phyloP scores from a whole-genome alignment of 2,797 vertebrate species.

The Dicrostonyx torquatus region DNA sequence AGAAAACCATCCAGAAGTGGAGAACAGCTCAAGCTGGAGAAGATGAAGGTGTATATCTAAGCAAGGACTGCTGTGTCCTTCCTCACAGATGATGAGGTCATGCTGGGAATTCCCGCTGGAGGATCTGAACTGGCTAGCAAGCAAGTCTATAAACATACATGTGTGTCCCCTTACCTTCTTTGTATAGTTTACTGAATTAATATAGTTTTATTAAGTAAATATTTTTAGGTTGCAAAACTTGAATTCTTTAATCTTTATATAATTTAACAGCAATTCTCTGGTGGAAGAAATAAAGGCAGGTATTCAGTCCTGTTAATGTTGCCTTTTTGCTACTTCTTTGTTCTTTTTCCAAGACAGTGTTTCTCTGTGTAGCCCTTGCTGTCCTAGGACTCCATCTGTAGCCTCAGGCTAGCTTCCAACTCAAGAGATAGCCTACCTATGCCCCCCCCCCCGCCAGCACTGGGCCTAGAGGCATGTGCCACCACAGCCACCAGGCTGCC shows the following conservation, averaged over 20 bases:
- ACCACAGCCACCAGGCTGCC: neutral
- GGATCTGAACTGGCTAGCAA: conserved; percentile 91
- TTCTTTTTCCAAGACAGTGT: neutral
- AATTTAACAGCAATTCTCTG: conserved; percentile 35
- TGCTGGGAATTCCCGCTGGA: conserved; percentile 92
- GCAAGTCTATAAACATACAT: conserved; percentile 86
- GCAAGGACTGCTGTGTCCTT: conserved; percentile 88
- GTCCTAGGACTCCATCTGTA: neutral
- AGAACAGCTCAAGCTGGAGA: conserved; percentile 73
- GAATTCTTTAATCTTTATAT: conserved; percentile 75
- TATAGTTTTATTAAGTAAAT: conserved; percentile 84
- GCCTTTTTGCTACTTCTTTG: neutral
- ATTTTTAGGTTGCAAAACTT: conserved; percentile 81
- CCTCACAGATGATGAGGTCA: conserved; percentile 91
- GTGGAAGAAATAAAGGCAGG: conserved; percentile 45
- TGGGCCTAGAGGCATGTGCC: neutral
- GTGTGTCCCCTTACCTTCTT: conserved; percentile 81
- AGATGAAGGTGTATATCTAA: conserved; percentile 78
- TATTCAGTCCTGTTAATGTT: conserved; percentile 21
- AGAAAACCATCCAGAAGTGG: conserved; percentile 66
- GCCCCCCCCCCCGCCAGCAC: neutral
- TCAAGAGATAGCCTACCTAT: neutral
- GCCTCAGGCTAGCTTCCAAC: neutral
- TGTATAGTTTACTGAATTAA: conserved; percentile 85
- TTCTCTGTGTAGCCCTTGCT: neutral